phyloP scores from a whole-genome alignment of 2,888 invertebrate genomes.

The Xanthia icteritia region DNA sequence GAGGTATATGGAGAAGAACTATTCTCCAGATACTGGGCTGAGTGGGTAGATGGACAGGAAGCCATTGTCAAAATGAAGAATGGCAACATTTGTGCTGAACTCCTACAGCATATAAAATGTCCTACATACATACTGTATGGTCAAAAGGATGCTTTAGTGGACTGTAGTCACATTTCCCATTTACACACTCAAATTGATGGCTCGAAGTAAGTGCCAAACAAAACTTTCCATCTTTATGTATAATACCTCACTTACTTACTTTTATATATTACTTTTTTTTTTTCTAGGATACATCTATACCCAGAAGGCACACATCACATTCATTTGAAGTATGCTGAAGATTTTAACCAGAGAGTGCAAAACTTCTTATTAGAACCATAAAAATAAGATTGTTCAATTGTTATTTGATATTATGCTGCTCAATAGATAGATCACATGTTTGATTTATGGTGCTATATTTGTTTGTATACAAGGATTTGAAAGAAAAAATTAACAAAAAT shows the following conservation, averaged over 20 bases:
- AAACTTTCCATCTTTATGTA: not conserved
- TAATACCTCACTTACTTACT: conserved; percentile 54
- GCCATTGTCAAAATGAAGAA: conserved; percentile 90
- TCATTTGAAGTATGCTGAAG: conserved; percentile 94
- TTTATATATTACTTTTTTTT: not conserved
- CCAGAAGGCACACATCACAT: conserved; percentile 97
- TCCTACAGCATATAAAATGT: conserved; percentile 92
- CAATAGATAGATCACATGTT: not conserved
- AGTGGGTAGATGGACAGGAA: conserved; percentile 93
- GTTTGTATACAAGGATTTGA: conserved; percentile 62
- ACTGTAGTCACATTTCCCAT: conserved; percentile 93
- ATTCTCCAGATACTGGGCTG: conserved; percentile 92
- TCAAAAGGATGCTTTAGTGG: conserved; percentile 94
- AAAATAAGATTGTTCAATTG: not conserved
- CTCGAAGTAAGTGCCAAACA: conserved; percentile 88
- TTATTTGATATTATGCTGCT: conserved; percentile 11
- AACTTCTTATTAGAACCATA: conserved; percentile 91
- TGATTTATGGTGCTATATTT: not conserved
- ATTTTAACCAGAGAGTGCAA: conserved; percentile 94
- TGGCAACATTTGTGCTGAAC: conserved; percentile 93
- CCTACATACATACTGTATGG: conserved; percentile 96
- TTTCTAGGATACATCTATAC: conserved; percentile 93
- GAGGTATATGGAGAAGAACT: conserved; percentile 93
- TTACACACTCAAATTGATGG: conserved; percentile 92
- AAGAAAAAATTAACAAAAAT: conserved; percentile 84